A percentile compares a stretch with the other conserved stretches of the same genome.
Evolutionary conservation across 2,797 vertebrate genomes (phyloP).

Genomic region (Halcyon smyrnensis): DNA sequence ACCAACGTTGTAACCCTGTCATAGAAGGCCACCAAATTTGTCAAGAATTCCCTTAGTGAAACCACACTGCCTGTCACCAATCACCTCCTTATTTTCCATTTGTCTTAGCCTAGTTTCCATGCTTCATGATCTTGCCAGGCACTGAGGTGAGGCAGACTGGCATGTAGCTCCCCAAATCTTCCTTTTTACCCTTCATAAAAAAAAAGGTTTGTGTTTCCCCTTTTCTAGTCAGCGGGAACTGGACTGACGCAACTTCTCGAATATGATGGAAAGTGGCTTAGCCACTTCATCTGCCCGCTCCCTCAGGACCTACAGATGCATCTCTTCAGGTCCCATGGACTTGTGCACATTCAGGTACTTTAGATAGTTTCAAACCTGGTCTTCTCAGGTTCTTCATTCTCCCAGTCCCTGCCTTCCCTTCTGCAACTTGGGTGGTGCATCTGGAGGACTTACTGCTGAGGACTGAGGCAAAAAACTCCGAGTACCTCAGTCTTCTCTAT

Average conservation of each 20-base stretch:
- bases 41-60: not conserved
- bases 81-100: not conserved
- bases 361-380: not conserved
- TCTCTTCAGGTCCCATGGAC: not conserved
- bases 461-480: not conserved
- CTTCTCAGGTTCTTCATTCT: not conserved
- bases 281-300: not conserved
- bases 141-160: not conserved
- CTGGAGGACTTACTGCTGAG: not conserved
- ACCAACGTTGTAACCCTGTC: not conserved
- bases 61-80: not conserved
- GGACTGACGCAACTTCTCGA: not conserved
- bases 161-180: not conserved
- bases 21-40: not conserved
- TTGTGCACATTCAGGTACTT: not conserved
- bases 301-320: not conserved
- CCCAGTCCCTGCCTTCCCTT: not conserved
- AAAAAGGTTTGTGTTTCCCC: not conserved
- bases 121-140: not conserved
- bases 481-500: not conserved
- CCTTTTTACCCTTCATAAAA: not conserved
- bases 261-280: not conserved
- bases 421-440: not conserved
- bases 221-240: not conserved
- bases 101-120: not conserved